Percentiles rank a stretch among this genome's conserved stretches.
Evolutionary conservation across 2,888 invertebrate genomes (phyloP).

Genomic region (Lycocerus yunnanus): DNA sequence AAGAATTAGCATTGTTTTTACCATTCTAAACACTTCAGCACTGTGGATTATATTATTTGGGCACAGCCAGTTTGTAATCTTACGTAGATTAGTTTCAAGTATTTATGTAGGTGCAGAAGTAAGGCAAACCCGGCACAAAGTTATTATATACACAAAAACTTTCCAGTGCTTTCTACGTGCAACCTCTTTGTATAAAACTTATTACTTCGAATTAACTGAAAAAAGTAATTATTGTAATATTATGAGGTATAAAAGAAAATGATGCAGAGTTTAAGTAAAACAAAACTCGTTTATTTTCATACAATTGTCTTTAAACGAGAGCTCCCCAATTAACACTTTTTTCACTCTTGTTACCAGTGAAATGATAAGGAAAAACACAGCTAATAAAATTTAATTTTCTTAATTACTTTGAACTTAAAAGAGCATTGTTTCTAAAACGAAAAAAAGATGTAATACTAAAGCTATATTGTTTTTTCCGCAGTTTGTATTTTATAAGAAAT

Average conservation of each 20-base stretch:
- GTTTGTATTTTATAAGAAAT: too few species aligned
- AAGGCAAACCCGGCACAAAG: slow-evolving; percentile 4
- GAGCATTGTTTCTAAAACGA: not conserved
- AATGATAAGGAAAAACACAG: not conserved
- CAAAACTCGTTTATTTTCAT: not conserved
- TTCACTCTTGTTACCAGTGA: not conserved
- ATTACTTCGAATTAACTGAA: not conserved
- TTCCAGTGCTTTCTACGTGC: not conserved
- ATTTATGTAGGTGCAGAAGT: slow-evolving; percentile 7
- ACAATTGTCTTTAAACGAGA: not conserved
- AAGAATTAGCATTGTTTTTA: not conserved
- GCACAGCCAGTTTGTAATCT: slow-evolving; percentile 8
- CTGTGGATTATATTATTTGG: slow-evolving; percentile 1
- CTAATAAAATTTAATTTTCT: not conserved
- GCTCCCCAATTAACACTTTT: not conserved
- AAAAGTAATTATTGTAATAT: not conserved
- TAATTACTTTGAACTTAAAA: not conserved
- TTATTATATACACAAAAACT: slow-evolving; percentile 10
- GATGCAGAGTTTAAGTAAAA: not conserved
- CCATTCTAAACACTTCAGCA: not conserved
- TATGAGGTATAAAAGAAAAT: not conserved
- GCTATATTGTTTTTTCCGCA: too few species aligned
- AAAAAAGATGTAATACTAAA: too few species aligned
- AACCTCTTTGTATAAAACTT: slow-evolving; percentile 1
- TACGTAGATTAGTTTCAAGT: slow-evolving; percentile 12